phyloP scores from a whole-genome alignment of 35 echinoderm and acorn worm species.

The Anneissia japonica region DNA sequence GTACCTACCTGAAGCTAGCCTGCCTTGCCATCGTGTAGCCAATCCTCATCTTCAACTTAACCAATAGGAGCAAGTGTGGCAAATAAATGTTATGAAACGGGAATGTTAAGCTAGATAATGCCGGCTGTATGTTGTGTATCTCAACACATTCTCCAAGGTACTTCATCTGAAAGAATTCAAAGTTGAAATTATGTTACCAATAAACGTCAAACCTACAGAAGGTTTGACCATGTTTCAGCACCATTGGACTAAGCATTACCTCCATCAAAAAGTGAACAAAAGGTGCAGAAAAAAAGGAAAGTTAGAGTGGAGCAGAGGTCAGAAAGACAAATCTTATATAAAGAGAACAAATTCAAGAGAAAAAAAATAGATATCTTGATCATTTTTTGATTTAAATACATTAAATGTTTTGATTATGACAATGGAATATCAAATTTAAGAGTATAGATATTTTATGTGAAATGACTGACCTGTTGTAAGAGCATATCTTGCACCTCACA shows the following conservation, averaged over 20 bases:
- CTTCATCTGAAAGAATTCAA: constrained; percentile 66
- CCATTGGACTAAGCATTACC: too few relatives aligned
- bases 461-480: constrained; percentile 55
- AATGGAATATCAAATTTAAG: not conserved
- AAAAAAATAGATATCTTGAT: too few relatives aligned
- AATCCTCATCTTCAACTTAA: constrained; percentile 83
- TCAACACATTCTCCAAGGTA: constrained; percentile 78
- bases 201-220: too few relatives aligned
- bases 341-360: too few relatives aligned
- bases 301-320: too few relatives aligned
- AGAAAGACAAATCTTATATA: too few relatives aligned
- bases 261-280: too few relatives aligned
- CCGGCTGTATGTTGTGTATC: constrained; percentile 37
- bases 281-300: too few relatives aligned
- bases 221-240: too few relatives aligned
- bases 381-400: too few relatives aligned
- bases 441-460: too few relatives aligned
- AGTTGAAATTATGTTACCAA: not conserved
- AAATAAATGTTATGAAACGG: constrained; percentile 80
- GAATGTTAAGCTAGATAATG: constrained; percentile 55
- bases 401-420: too few relatives aligned
- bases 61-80: constrained; percentile 70
- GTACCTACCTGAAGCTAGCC: constrained; percentile 28
- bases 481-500: constrained; percentile 50
- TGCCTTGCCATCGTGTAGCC: constrained; percentile 74